Evolutionary conservation across 2,888 invertebrate species (phyloP).

Genomic region (Drosophila kanekoi): DNA sequence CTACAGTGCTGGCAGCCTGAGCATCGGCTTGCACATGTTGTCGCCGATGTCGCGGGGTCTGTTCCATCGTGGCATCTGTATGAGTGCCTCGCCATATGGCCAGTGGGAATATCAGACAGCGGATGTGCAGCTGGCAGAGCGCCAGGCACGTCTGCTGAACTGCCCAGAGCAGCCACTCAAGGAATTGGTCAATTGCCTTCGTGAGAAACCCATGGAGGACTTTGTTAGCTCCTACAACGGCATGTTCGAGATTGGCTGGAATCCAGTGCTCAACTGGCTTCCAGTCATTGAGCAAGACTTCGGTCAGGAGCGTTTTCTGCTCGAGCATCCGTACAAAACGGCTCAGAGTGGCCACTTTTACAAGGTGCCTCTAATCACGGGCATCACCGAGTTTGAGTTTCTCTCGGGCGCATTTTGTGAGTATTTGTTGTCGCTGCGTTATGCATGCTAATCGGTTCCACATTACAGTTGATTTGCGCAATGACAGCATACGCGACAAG

Average conservation of each 20-base stretch:
- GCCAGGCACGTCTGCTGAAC: conserved; percentile 87
- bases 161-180: conserved; percentile 86
- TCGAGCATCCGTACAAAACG: conserved; percentile 87
- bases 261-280: conserved; percentile 86
- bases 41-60: conserved; percentile 89
- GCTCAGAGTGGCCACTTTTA: conserved; percentile 86
- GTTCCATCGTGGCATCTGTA: conserved; percentile 89
- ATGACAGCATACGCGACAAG: conserved; percentile 85
- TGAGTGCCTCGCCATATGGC: conserved; percentile 88
- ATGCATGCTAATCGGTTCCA: neutral
- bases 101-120: conserved; percentile 86
- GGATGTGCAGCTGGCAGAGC: conserved; percentile 87
- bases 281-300: conserved; percentile 89
- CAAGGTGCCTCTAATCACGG: conserved; percentile 88
- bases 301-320: conserved; percentile 88
- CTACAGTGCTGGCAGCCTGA: conserved; percentile 86
- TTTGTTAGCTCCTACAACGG: conserved; percentile 67
- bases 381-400: conserved; percentile 89
- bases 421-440: neutral
- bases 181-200: conserved; percentile 87
- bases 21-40: conserved; percentile 86
- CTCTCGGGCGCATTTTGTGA: conserved; percentile 86
- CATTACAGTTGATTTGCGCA: conserved; percentile 84
- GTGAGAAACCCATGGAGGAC: conserved; percentile 77
- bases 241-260: conserved; percentile 82